phyloP scores from a whole-genome alignment of 2,113 vertebrate species.

The Hemiprocne comata region DNA sequence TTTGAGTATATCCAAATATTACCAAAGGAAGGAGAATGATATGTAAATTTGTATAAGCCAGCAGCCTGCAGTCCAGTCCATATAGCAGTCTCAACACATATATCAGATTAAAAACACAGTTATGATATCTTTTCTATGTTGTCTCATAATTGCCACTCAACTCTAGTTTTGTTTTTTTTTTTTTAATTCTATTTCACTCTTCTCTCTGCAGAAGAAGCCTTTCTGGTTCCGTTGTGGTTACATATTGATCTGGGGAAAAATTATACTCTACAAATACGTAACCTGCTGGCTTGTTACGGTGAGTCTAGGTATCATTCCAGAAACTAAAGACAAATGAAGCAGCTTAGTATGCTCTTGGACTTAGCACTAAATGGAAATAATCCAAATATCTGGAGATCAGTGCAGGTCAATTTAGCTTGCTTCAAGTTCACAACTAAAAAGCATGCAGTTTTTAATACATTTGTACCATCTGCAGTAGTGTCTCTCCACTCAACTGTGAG shows the following conservation, averaged over 20 bases:
- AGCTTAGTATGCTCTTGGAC: neutral
- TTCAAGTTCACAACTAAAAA: neutral
- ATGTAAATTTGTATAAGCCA: neutral
- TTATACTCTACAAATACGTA: slow-evolving; percentile 95
- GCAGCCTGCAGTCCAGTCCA: neutral
- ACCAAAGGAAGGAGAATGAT: neutral
- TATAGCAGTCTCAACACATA: neutral
- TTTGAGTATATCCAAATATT: neutral
- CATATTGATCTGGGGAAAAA: slow-evolving; percentile 92
- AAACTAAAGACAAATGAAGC: neutral
- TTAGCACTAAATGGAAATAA: neutral
- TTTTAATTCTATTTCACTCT: neutral
- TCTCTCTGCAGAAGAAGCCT: slow-evolving; percentile 79
- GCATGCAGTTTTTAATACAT: neutral
- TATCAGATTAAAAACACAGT: neutral
- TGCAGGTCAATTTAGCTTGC: neutral
- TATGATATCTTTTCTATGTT: neutral
- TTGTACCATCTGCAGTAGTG: neutral
- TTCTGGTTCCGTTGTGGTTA: slow-evolving; percentile 96
- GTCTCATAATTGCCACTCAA: neutral
- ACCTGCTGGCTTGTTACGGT: slow-evolving; percentile 97
- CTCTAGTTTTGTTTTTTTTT: neutral
- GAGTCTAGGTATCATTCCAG: slow-evolving; percentile 62
- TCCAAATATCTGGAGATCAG: neutral
- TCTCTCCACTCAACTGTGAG: neutral